Conservation (phyloP, 2,888 invertebrate species). For the Tortricodes alternella region DNA sequence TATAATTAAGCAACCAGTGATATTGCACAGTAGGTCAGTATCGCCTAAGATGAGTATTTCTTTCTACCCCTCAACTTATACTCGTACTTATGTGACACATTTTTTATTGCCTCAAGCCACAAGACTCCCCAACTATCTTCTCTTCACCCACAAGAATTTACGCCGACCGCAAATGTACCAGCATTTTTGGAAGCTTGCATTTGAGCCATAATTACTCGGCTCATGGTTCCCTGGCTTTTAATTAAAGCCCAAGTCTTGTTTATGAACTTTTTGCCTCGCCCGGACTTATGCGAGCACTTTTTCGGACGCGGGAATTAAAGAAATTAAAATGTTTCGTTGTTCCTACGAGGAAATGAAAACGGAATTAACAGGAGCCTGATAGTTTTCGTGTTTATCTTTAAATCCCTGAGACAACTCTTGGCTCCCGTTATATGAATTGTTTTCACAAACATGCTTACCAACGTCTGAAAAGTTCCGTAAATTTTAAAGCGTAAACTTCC, state of each 20-base stretch:
- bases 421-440: conserved; percentile 26
- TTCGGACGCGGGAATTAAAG: conserved; percentile 37
- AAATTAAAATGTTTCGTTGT: conserved; percentile 43
- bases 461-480: conserved; percentile 15
- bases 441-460: conserved; percentile 10
- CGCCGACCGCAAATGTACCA: conserved; percentile 19
- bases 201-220: conserved; percentile 30
- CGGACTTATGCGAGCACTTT: conserved; percentile 29
- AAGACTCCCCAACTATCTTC: neutral
- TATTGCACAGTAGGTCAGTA: too few species aligned
- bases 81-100: neutral
- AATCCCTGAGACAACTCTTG: neutral
- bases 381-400: conserved; percentile 20
- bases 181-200: conserved; percentile 31
- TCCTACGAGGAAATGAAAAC: conserved; percentile 33
- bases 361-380: conserved; percentile 32
- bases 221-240: conserved; percentile 31
- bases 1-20: too few species aligned
- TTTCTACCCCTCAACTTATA: too few species aligned
- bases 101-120: neutral
- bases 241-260: conserved; percentile 32
- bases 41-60: too few species aligned
- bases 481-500: conserved; percentile 22
- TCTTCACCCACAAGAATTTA: neutral
- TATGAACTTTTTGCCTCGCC: conserved; percentile 29